Percentiles rank a stretch among this genome's conserved stretches.
Conservation (phyloP, 2,113 vertebrate species). For the Tetrao urogallus region DNA sequence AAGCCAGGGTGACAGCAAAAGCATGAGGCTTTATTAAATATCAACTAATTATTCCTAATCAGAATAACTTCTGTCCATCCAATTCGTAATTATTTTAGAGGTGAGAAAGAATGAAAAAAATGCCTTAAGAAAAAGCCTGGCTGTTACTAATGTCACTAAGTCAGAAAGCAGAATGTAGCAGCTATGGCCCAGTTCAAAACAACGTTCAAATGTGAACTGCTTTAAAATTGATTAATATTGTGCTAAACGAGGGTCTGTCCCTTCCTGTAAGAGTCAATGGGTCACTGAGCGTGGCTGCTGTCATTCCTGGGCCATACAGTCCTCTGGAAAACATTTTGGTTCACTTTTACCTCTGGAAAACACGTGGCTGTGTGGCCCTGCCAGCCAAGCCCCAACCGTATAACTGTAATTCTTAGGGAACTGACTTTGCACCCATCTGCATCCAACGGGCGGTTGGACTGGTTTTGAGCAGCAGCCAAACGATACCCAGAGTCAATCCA, state of each 20-base stretch:
- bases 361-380: too few species aligned
- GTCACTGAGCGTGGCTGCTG: background rate
- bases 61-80: background rate
- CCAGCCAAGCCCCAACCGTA: background rate
- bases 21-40: background rate
- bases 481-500: background rate
- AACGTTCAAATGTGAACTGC: background rate
- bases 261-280: background rate
- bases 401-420: background rate
- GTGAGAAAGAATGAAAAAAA: background rate
- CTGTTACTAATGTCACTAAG: background rate
- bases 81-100: background rate
- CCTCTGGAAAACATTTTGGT: background rate
- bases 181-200: background rate
- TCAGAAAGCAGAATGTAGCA: background rate
- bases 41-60: background rate
- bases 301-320: background rate
- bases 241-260: background rate
- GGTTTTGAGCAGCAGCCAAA: slow-evolving; percentile 13
- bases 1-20: background rate
- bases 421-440: background rate
- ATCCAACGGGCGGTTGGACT: background rate
- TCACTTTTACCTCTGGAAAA: background rate
- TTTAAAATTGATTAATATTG: background rate
- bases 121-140: background rate